Evolutionary conservation across 2,797 vertebrate genomes (phyloP).

Genomic region (Platyrinchus mystaceus): DNA sequence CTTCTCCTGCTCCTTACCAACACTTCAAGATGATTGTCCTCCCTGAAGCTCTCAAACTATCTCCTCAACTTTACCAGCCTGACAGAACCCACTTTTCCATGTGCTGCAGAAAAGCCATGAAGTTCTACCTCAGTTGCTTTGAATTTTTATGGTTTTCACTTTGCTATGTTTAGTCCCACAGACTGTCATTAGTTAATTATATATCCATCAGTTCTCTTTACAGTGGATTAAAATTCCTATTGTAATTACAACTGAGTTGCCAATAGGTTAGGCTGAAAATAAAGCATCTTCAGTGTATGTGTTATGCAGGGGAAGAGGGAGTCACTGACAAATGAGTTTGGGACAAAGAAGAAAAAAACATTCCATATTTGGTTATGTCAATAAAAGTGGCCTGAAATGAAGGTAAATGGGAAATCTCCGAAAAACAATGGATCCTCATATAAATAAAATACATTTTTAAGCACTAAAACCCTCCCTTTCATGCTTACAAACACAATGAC

Average conservation of each 20-base stretch:
- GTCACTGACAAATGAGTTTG: not conserved
- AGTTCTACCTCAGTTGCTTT: not conserved
- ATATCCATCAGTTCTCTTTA: not conserved
- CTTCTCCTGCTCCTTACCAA: not conserved
- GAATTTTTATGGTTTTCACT: slow-evolving; percentile 18
- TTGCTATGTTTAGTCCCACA: not conserved
- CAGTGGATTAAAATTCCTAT: slow-evolving; percentile 15
- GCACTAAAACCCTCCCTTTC: not conserved
- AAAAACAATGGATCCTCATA: not conserved
- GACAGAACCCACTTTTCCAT: not conserved
- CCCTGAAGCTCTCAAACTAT: not conserved
- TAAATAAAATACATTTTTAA: not conserved
- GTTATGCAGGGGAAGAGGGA: not conserved
- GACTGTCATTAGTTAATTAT: slow-evolving; percentile 7
- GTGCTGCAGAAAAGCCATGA: not conserved
- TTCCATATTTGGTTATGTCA: not conserved
- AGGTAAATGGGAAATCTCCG: not conserved
- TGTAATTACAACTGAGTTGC: slow-evolving; percentile 1
- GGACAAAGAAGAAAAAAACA: not conserved
- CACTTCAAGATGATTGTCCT: not conserved
- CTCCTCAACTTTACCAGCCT: not conserved
- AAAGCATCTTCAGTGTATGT: not conserved
- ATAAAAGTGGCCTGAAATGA: not conserved
- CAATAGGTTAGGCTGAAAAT: not conserved
- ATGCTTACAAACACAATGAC: not conserved